phyloP scores from a whole-genome alignment of 2,888 invertebrate species.

The Ornithoptera priamus region DNA sequence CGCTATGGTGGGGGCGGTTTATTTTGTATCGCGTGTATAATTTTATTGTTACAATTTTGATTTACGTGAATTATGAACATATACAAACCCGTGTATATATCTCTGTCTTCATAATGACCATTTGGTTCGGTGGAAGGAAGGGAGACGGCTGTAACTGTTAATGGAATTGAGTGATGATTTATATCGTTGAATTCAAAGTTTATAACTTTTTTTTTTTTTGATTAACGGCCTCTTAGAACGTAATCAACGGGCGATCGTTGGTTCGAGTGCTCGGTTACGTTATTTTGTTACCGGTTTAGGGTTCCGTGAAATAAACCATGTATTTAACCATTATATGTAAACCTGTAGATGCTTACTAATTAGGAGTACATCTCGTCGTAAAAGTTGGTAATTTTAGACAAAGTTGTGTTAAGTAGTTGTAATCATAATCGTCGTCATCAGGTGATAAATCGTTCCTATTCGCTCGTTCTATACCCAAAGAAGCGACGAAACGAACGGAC shows the following conservation, averaged over 20 bases:
- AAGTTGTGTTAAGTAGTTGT: too few relatives aligned
- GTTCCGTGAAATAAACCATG: background rate
- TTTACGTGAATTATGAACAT: constrained; percentile 8
- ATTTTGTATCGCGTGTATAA: constrained; percentile 26
- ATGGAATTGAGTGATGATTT: constrained; percentile 38
- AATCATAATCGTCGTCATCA: too few relatives aligned
- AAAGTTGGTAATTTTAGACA: too few relatives aligned
- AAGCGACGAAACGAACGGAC: too few relatives aligned
- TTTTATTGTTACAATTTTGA: constrained; percentile 29
- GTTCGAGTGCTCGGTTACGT: constrained; percentile 1
- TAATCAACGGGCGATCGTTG: constrained; percentile 11
- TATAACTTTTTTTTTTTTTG: constrained; percentile 32
- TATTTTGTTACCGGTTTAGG: constrained; percentile 11
- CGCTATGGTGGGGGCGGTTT: constrained; percentile 18
- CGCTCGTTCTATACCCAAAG: too few relatives aligned
- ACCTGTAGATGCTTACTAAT: too few relatives aligned
- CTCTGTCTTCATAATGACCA: constrained; percentile 10
- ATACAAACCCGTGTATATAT: constrained; percentile 6
- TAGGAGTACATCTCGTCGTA: too few relatives aligned
- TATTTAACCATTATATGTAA: too few relatives aligned
- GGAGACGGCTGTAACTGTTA: constrained; percentile 30
- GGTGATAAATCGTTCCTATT: too few relatives aligned
- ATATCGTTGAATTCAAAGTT: constrained; percentile 34
- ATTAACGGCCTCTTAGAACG: constrained; percentile 21
- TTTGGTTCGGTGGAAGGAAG: constrained; percentile 9